Evolutionary conservation across 1,140 invertebrate genomes (phyloP).

Genomic region (Ceratosolen fusciceps): DNA sequence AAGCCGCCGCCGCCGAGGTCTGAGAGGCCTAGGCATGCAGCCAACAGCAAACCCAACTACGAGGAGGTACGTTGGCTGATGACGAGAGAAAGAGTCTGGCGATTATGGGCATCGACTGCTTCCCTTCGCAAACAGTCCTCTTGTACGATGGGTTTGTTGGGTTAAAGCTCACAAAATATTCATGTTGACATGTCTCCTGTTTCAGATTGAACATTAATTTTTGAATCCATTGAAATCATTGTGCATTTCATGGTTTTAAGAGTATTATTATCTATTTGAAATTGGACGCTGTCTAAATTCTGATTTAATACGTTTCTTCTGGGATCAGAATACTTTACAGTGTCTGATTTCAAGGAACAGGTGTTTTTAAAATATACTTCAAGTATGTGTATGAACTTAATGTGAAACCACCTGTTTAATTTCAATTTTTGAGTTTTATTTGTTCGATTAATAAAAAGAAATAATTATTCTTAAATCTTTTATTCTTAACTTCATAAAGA

Average conservation of each 20-base stretch:
- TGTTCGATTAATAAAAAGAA: slow-evolving; percentile 29
- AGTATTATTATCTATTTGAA: slow-evolving; percentile 38
- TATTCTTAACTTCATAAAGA: not conserved
- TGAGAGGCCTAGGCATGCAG: slow-evolving; percentile 66
- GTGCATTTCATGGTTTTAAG: slow-evolving; percentile 21
- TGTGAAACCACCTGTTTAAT: slow-evolving; percentile 24
- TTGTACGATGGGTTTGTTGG: slow-evolving; percentile 50
- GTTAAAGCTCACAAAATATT: slow-evolving; percentile 46
- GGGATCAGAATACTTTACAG: slow-evolving; percentile 26
- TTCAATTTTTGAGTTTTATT: slow-evolving; percentile 26
- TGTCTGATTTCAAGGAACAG: slow-evolving; percentile 40
- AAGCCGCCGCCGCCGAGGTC: slow-evolving; percentile 87
- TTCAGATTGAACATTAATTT: slow-evolving; percentile 35
- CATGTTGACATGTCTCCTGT: slow-evolving; percentile 20
- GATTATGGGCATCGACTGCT: slow-evolving; percentile 45
- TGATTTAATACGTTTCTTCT: slow-evolving; percentile 21
- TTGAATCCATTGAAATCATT: slow-evolving; percentile 17
- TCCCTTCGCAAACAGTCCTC: slow-evolving; percentile 47
- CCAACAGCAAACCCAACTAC: slow-evolving; percentile 70
- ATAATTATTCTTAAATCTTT: slow-evolving; percentile 6
- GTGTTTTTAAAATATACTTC: slow-evolving; percentile 9
- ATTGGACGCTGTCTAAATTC: slow-evolving; percentile 34
- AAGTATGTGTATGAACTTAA: slow-evolving; percentile 15
- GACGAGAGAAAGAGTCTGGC: slow-evolving; percentile 44
- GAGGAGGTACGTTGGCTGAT: slow-evolving; percentile 63